phyloP scores from a whole-genome alignment of 2,113 vertebrate genomes.

The Ceyx cyanopectus region DNA sequence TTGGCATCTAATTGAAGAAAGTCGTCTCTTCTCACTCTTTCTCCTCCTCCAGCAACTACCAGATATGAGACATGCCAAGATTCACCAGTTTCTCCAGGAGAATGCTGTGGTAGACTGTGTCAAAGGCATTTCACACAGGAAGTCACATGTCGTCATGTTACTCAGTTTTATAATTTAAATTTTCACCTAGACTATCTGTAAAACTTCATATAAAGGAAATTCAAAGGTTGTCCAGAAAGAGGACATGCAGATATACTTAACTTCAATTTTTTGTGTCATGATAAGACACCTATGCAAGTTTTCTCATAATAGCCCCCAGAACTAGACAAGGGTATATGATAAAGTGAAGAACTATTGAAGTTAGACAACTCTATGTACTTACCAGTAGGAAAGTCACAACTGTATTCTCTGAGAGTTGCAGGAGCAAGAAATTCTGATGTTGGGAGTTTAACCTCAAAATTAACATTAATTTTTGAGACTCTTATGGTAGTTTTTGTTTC shows the following conservation, averaged over 20 bases:
- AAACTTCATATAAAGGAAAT: neutral
- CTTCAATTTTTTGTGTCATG: neutral
- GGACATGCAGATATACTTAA: neutral
- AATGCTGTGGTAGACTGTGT: no score
- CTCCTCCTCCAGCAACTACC: no score
- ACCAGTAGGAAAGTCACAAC: neutral
- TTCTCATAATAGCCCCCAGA: neutral
- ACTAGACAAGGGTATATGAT: neutral
- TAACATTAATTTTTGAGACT: neutral
- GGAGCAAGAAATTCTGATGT: neutral
- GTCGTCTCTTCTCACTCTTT: no score
- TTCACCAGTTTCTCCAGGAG: no score
- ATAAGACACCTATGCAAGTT: neutral
- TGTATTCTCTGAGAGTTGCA: neutral
- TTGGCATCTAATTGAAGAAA: no score
- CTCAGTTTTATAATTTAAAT: neutral
- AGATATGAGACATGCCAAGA: no score
- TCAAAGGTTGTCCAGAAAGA: neutral
- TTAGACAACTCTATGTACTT: neutral
- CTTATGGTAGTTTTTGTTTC: neutral
- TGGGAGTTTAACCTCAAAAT: neutral
- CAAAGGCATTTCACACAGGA: neutral
- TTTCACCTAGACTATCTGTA: neutral
- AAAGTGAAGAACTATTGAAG: neutral
- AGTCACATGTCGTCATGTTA: neutral